phyloP scores from a whole-genome alignment of 37 sponge, comb jelly and placozoan species.

The Geodia barretti region DNA sequence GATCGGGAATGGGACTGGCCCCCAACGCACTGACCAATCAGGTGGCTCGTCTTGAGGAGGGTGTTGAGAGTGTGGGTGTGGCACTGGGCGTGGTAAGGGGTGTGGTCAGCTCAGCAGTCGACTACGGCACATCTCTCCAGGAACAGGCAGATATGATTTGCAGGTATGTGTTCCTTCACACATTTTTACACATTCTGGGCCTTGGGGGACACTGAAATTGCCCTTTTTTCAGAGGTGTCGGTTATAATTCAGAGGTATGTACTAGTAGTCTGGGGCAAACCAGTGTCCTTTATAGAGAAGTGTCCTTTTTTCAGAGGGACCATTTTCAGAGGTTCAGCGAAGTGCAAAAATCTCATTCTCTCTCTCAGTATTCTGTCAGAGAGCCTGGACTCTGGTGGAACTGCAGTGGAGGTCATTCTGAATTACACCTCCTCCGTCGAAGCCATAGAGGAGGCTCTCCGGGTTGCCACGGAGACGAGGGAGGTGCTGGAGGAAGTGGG shows the following conservation, averaged over 20 bases:
- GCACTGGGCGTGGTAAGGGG: neutral
- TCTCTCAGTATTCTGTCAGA: constrained; percentile 21
- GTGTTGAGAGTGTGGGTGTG: constrained; percentile 5
- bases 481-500: neutral
- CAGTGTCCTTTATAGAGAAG: too few relatives aligned
- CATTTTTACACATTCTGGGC: too few relatives aligned
- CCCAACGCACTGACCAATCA: neutral
- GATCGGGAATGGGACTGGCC: neutral
- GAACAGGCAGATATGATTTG: too few relatives aligned
- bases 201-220: too few relatives aligned
- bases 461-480: constrained; percentile 16
- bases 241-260: too few relatives aligned
- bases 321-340: too few relatives aligned
- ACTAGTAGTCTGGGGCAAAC: too few relatives aligned
- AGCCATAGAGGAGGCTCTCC: constrained; percentile 15
- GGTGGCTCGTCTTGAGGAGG: neutral
- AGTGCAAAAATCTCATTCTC: too few relatives aligned
- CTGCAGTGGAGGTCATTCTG: constrained; percentile 16
- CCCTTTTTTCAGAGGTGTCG: too few relatives aligned
- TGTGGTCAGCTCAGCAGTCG: neutral
- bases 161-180: too few relatives aligned
- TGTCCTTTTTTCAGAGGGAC: too few relatives aligned
- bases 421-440: constrained; percentile 9
- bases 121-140: neutral
- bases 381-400: constrained; percentile 5